phyloP scores from a whole-genome alignment of 35 echinoderm and acorn worm genomes.

The Chiridota heheva region DNA sequence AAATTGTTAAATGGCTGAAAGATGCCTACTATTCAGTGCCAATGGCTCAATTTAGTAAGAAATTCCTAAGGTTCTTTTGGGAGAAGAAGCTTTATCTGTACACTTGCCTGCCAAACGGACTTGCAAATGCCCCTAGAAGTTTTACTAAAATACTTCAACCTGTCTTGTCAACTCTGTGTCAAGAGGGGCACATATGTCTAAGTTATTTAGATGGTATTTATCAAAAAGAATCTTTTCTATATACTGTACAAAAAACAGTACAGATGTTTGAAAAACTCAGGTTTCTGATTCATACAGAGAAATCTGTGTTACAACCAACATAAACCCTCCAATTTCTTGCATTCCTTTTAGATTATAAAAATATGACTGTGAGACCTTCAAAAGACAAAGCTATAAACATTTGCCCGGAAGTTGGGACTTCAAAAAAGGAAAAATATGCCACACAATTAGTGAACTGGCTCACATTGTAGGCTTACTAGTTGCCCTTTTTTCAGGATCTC shows the following conservation, averaged over 20 bases:
- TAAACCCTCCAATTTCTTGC: background rate
- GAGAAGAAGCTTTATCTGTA: conserved; percentile 33
- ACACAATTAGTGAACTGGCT: background rate
- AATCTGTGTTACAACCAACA: background rate
- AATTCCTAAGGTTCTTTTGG: conserved; percentile 30
- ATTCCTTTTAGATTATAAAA: background rate
- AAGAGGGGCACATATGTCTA: background rate
- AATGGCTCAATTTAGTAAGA: background rate
- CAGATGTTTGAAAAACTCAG: background rate
- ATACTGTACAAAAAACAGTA: background rate
- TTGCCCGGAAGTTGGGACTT: background rate
- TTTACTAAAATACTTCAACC: conserved; percentile 51
- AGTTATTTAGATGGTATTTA: background rate
- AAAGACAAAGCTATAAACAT: background rate
- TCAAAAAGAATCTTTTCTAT: background rate
- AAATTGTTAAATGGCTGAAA: conserved; percentile 23
- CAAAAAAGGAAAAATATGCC: background rate
- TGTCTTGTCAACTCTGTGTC: background rate
- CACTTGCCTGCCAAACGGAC: conserved; percentile 56
- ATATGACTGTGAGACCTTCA: no score
- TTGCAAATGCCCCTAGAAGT: conserved; percentile 31
- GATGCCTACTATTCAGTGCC: no score
- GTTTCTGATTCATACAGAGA: no score
- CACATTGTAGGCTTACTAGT: background rate
- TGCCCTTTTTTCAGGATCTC: background rate